Percentiles rank a stretch among this genome's conserved stretches.
Evolutionary conservation across 2,113 vertebrate species (phyloP).

Genomic region (Notarius quadriscutis): DNA sequence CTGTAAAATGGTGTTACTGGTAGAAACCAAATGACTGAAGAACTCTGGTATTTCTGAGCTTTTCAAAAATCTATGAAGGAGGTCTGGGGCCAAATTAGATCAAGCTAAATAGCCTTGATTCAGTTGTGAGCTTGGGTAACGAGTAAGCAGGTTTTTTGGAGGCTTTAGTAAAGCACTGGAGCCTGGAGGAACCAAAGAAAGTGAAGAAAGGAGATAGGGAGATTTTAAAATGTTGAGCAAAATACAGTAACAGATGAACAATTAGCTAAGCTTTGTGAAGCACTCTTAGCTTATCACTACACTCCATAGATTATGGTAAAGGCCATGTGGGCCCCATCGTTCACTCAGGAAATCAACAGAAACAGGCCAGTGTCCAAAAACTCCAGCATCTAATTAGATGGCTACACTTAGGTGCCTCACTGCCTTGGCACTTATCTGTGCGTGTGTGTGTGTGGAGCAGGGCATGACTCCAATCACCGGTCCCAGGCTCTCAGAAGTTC

Average conservation of each 20-base stretch:
- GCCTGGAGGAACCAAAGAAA: not conserved
- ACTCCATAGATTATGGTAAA: conserved; percentile 32
- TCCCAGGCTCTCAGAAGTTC: conserved; percentile 21
- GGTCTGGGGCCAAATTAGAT: not conserved
- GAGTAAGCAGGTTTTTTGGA: not conserved
- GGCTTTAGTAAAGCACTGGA: not conserved
- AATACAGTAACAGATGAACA: conserved; percentile 39
- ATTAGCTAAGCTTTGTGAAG: conserved; percentile 30
- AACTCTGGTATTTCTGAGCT: not conserved
- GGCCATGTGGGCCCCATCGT: not conserved
- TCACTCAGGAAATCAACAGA: conserved; percentile 22
- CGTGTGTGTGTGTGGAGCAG: conserved; percentile 23
- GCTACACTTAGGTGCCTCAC: not conserved
- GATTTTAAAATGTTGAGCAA: conserved; percentile 24
- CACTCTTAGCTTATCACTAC: conserved; percentile 13
- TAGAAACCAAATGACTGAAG: not conserved
- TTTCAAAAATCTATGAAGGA: not conserved
- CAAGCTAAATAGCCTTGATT: not conserved
- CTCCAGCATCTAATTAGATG: conserved; percentile 7
- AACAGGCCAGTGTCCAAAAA: conserved; percentile 14
- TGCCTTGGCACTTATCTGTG: conserved; percentile 25
- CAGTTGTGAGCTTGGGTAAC: not conserved
- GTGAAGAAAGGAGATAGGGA: not conserved
- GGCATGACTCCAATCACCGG: conserved; percentile 20
- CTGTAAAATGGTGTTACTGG: not conserved